Evolutionary conservation across 2,888 invertebrate genomes (phyloP).

Genomic region (Monoplex corrugatus): DNA sequence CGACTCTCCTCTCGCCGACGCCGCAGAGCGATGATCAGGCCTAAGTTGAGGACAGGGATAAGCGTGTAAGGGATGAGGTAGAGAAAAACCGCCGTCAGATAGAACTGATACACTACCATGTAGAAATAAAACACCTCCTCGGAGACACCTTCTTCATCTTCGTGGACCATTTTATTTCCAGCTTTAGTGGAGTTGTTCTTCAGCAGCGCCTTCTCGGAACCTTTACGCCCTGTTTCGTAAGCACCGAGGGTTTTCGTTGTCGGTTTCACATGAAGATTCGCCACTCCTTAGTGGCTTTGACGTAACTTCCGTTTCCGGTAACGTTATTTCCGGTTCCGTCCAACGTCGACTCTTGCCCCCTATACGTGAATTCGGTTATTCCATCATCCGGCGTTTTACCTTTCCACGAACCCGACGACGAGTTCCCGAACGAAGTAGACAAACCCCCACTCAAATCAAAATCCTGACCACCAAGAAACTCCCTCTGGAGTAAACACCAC

Average conservation of each 20-base stretch:
- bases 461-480: no score
- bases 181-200: background rate
- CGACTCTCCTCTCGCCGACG: slow-evolving; percentile 54
- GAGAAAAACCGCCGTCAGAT: slow-evolving; percentile 59
- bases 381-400: background rate
- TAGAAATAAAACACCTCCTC: slow-evolving; percentile 49
- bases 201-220: background rate
- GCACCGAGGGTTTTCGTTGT: background rate
- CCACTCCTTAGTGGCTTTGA: background rate
- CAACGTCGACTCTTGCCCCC: background rate
- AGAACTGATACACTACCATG: slow-evolving; percentile 56
- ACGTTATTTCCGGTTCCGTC: background rate
- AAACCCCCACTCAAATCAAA: background rate
- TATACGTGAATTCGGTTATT: background rate
- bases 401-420: background rate
- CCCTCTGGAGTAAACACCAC: no score
- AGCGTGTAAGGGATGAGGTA: slow-evolving; percentile 62
- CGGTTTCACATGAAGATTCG: no score
- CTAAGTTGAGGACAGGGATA: slow-evolving; percentile 59
- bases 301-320: background rate
- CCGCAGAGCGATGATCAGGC: slow-evolving; percentile 58
- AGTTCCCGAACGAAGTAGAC: background rate
- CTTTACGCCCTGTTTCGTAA: background rate
- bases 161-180: background rate
- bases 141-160: slow-evolving; percentile 17